phyloP scores from a whole-genome alignment of 2,888 invertebrate genomes.

The Allolobophora icterica region DNA sequence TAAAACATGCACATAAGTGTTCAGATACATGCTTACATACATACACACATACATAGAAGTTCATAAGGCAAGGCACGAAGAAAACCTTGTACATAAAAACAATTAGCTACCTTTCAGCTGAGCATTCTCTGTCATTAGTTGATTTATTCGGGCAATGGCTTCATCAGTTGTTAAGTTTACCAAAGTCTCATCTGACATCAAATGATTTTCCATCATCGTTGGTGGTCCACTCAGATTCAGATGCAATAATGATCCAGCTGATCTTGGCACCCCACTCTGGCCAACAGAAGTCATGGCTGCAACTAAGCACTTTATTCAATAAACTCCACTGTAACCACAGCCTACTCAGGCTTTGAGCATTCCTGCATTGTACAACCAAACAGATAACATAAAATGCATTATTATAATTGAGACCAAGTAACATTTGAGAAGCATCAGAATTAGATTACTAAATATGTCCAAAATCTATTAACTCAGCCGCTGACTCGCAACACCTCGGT shows the following conservation, averaged over 20 bases:
- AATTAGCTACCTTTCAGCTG: slow-evolving; percentile 9
- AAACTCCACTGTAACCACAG: not conserved
- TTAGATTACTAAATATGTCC: no score
- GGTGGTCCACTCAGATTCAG: slow-evolving; percentile 9
- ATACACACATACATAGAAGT: no score
- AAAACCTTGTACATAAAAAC: not conserved
- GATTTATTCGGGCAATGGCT: not conserved
- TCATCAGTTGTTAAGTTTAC: not conserved
- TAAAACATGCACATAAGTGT: no score
- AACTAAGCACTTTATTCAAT: not conserved
- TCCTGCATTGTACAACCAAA: not conserved
- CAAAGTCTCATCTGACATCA: not conserved
- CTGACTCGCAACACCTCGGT: no score
- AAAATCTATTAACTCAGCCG: no score
- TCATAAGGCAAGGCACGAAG: not conserved
- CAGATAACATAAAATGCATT: not conserved
- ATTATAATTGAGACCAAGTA: not conserved
- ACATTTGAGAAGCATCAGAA: no score
- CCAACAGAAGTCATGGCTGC: slow-evolving; percentile 7
- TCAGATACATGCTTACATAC: no score
- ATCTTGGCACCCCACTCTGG: not conserved
- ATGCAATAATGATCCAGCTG: slow-evolving; percentile 7
- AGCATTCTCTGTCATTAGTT: slow-evolving; percentile 10
- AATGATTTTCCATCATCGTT: not conserved
- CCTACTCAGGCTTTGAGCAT: not conserved